Evolutionary conservation across 2,888 invertebrate species (phyloP), one percentile per base, ranked within the genome.

Genomic region (Phalera bucephala): DNA sequence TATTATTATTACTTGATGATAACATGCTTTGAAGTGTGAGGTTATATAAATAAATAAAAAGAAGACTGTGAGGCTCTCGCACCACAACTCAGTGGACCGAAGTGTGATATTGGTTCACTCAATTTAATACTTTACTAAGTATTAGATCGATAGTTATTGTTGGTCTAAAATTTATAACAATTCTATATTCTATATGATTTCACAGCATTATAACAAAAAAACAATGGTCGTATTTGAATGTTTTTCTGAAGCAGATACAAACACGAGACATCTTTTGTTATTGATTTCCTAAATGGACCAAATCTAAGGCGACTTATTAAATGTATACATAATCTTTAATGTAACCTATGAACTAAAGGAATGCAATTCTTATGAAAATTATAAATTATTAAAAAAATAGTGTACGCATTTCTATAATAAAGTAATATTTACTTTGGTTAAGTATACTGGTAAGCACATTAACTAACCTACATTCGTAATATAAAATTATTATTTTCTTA

Each of bases 371-470:
- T 47, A 55, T 21, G 28, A 15, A n/a, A 8, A 19, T 29, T 4
- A 8, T 19, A 17, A 7, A 3, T 17, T 3, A 19, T 11, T 8
- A 10, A 1, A 17, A 29, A 28, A 17, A 19, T 19, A 17, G 9
- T 2, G 4, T 29, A 27, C 5, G 6, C 9, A 29, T 36, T 15
- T 51, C 36, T 44, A 52, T 46, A 53, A 52, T 43, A 38, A 50
- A 60, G 58, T 59, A 59, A 60, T 59, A 54, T 61, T 52, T 50
- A 54, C 59, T 59, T 59, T 59, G 59, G 59, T 59, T 57, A 52
- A 9, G 59, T 54, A 29, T 50, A 52, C 19, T 53, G 56, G 60
- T 58, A 58, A 60, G 56, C 47, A 47, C 52, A 30, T 33, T 26
- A 49, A 28, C 23, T 32, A 36, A 51, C n/a, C n/a, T 9, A 27